These are phyloP conservation scores for Hirtodrosophila cameraria DNA, from an alignment of 2,888 invertebrate genomes.

Conservation along the genomic window DNA sequence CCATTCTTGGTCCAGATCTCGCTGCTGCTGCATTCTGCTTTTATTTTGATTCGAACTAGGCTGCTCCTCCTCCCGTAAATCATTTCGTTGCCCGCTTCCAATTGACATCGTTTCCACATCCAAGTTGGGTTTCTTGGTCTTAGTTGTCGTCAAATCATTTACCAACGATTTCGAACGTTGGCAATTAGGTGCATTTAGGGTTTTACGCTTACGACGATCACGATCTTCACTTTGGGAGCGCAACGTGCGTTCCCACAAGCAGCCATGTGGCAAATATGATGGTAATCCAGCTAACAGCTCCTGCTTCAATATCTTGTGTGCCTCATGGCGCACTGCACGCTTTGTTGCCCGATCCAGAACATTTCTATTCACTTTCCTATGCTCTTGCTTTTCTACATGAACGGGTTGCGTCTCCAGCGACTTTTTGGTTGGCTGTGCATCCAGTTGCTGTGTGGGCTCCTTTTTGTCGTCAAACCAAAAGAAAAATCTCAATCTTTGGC, in stretches of 20 bases:
- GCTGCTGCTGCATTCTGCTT: too few relatives aligned
- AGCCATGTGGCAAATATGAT: background rate
- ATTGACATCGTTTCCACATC: too few relatives aligned
- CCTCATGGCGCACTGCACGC: background rate
- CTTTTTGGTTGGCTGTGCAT: background rate
- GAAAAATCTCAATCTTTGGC: conserved; percentile 31
- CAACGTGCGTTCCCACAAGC: background rate
- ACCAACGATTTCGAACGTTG: conserved; percentile 30
- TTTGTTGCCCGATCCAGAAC: background rate
- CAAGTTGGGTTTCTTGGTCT: background rate
- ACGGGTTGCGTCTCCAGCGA: background rate
- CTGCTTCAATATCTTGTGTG: conserved; percentile 4
- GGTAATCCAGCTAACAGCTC: conserved; percentile 1
- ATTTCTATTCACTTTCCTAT: background rate
- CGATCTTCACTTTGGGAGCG: conserved; percentile 25
- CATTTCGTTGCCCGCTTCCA: background rate
- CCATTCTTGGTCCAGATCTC: too few relatives aligned
- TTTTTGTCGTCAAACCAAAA: conserved; percentile 1
- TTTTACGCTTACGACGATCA: background rate
- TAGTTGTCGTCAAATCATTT: too few relatives aligned
- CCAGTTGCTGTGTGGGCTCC: background rate
- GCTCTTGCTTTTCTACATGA: too few relatives aligned
- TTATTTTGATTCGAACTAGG: too few relatives aligned
- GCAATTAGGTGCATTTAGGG: background rate
- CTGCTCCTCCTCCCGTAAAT: background rate